Percentiles rank a stretch among this genome's conserved stretches.
phyloP scores from a whole-genome alignment of 2,888 invertebrate genomes.

The Drosophila pullipes region DNA sequence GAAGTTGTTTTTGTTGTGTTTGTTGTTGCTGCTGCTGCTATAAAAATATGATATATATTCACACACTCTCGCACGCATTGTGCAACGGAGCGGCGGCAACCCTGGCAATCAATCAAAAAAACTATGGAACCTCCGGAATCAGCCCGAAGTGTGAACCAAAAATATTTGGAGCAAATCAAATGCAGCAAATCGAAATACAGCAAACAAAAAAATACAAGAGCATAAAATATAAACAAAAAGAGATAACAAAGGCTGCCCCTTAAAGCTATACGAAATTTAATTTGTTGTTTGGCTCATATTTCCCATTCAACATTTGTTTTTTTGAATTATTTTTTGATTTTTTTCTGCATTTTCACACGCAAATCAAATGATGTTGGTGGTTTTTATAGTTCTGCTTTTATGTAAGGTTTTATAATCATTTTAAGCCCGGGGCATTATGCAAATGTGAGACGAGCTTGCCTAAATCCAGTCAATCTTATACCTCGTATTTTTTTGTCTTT shows the following conservation, averaged over 20 bases:
- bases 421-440: conserved; percentile 59
- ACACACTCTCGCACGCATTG: conserved; percentile 68
- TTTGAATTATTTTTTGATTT: conserved; percentile 8
- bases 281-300: conserved; percentile 14
- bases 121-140: conserved; percentile 67
- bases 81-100: conserved; percentile 21
- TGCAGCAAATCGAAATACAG: conserved; percentile 48
- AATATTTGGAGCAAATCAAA: conserved; percentile 80
- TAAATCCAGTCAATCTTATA: conserved; percentile 22
- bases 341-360: conserved; percentile 65
- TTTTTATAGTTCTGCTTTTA: conserved; percentile 35
- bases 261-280: conserved; percentile 10
- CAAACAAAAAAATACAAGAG: conserved; percentile 19
- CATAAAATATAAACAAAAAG: conserved; percentile 12
- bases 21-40: conserved; percentile 43
- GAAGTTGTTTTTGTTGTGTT: conserved; percentile 38
- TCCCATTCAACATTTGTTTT: conserved; percentile 19
- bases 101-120: conserved; percentile 76
- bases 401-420: conserved; percentile 31
- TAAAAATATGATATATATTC: conserved; percentile 81
- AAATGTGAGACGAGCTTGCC: conserved; percentile 43
- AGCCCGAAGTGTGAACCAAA: conserved; percentile 71
- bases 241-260: conserved; percentile 21
- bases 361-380: conserved; percentile 60
- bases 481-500: conserved; percentile 5